Percentiles rank a stretch among this genome's conserved stretches.
Conservation (phyloP, 2,797 vertebrate genomes). For the Gymnothorax reevesii region DNA sequence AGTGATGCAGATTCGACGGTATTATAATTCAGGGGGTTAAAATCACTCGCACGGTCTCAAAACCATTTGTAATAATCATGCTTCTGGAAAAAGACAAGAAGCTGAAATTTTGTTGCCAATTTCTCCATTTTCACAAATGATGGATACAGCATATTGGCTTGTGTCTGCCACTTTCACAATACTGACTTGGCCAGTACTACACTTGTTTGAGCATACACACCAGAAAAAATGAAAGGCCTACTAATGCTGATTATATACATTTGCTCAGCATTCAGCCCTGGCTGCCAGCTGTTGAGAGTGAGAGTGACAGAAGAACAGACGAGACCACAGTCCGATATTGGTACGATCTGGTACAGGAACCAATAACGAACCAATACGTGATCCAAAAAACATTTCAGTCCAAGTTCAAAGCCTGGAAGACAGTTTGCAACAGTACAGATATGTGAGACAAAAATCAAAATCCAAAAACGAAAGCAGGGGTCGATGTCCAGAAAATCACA, state of each 20-base stretch:
- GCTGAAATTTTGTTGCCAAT: slow-evolving; percentile 44
- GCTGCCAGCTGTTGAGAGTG: slow-evolving; percentile 35
- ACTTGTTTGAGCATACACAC: slow-evolving; percentile 43
- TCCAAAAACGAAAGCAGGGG: too few relatives aligned
- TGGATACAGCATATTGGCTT: slow-evolving; percentile 42
- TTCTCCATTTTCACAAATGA: slow-evolving; percentile 38
- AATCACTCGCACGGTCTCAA: background rate
- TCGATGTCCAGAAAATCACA: too few relatives aligned
- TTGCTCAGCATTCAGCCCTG: slow-evolving; percentile 50
- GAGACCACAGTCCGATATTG: too few relatives aligned
- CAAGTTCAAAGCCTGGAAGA: too few relatives aligned
- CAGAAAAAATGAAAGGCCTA: slow-evolving; percentile 59
- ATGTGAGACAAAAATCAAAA: too few relatives aligned
- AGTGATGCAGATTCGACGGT: too few relatives aligned
- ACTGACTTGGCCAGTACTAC: slow-evolving; percentile 37
- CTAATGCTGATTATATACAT: slow-evolving; percentile 55
- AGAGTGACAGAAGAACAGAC: slow-evolving; percentile 17
- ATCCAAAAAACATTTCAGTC: too few relatives aligned
- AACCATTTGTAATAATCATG: background rate
- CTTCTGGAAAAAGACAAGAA: slow-evolving; percentile 23
- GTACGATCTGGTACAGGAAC: too few relatives aligned
- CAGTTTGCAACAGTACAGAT: too few relatives aligned
- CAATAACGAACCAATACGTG: too few relatives aligned
- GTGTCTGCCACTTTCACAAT: slow-evolving; percentile 51
- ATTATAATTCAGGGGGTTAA: too few relatives aligned